These are phyloP conservation scores for Drosophila melanica DNA, from an alignment of 1,140 invertebrate species.

Conservation along the genomic window DNA sequence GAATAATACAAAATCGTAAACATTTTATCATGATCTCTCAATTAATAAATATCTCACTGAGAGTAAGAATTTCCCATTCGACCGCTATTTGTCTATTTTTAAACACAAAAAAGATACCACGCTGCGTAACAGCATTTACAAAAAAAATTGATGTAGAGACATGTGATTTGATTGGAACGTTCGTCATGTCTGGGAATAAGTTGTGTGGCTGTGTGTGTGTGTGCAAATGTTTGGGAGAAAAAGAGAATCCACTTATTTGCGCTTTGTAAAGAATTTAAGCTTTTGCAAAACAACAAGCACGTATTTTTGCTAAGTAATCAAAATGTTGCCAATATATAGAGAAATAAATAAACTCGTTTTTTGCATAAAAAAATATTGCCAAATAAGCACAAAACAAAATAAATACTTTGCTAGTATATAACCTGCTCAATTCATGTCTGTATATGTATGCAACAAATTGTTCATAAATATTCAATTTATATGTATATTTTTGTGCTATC, in stretches of 20 bases:
- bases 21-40: not conserved
- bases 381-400: conserved; percentile 1
- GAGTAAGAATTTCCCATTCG: conserved; percentile 21
- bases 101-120: conserved; percentile 44
- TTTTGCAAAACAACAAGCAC: conserved; percentile 20
- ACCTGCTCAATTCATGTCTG: not conserved
- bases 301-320: not conserved
- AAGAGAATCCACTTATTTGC: conserved; percentile 6
- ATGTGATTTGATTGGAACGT: conserved; percentile 59
- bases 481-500: conserved; percentile 1
- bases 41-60: conserved; percentile 1
- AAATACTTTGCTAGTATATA: not conserved
- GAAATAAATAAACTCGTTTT: not conserved
- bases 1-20: not conserved
- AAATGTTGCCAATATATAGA: not conserved
- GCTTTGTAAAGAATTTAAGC: conserved; percentile 13
- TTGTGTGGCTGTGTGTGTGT: conserved; percentile 16
- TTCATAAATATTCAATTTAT: conserved; percentile 7
- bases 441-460: not conserved
- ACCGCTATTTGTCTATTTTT: conserved; percentile 55
- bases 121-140: conserved; percentile 63
- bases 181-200: conserved; percentile 29
- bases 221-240: not conserved
- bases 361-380: conserved; percentile 2
- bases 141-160: conserved; percentile 42